Percentiles rank a stretch among this genome's conserved stretches.
phyloP scores from a whole-genome alignment of 35 echinoderm and acorn worm genomes.

The Patiria miniata region DNA sequence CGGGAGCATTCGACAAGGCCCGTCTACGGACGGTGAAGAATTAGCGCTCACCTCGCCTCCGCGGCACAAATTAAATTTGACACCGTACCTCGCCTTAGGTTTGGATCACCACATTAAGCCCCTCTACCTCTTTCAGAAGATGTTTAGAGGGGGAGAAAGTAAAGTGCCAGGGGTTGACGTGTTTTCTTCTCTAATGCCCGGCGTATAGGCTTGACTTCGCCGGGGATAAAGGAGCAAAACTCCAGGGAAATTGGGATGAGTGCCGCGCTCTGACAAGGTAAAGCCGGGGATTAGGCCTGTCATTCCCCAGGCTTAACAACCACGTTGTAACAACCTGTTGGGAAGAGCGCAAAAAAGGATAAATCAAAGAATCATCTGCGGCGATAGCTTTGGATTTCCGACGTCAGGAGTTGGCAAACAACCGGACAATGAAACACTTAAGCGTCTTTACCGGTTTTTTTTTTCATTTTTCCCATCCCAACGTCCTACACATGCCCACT shows the following conservation, averaged over 20 bases:
- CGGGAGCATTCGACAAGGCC: too few relatives aligned
- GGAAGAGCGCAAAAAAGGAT: not conserved
- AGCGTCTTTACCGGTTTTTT: too few relatives aligned
- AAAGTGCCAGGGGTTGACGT: not conserved
- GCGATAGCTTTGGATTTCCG: not conserved
- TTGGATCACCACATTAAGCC: conserved; percentile 11
- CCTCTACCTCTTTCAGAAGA: not conserved
- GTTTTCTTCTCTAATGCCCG: not conserved
- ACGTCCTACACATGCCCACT: too few relatives aligned
- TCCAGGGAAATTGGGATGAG: conserved; percentile 10
- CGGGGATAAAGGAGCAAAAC: not conserved
- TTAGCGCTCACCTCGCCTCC: not conserved
- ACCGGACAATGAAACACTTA: not conserved
- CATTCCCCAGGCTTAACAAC: not conserved
- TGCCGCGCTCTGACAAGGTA: not conserved
- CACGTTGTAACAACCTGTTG: conserved; percentile 13
- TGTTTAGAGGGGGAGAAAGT: not conserved
- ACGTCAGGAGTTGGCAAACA: not conserved
- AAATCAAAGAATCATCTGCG: not conserved
- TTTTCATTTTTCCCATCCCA: too few relatives aligned
- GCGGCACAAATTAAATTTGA: conserved; percentile 11
- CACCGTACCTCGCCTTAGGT: not conserved
- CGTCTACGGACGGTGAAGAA: too few relatives aligned
- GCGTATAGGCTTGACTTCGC: not conserved
- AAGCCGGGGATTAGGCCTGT: not conserved